A percentile compares a stretch with the other conserved stretches of the same genome.
phyloP scores from a whole-genome alignment of 2,888 invertebrate genomes.

The Alviniconcha strummeri region DNA sequence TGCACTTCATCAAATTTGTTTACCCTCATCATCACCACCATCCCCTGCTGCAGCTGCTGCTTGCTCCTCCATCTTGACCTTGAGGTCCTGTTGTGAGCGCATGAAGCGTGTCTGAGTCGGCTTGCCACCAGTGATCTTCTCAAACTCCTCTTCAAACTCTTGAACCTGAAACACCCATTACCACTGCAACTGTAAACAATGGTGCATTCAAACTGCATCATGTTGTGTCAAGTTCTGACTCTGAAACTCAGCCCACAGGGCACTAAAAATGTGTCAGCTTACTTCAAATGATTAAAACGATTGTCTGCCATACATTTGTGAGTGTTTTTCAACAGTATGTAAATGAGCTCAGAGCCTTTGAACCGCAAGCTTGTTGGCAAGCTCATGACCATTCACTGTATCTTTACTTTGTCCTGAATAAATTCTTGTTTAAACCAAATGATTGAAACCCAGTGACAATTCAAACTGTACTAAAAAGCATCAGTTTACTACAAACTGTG shows the following conservation, averaged over 20 bases:
- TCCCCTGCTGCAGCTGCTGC: slow-evolving; percentile 51
- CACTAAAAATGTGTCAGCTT: neutral
- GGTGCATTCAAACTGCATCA: neutral
- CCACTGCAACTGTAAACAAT: neutral
- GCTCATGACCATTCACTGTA: no score
- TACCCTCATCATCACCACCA: slow-evolving; percentile 38
- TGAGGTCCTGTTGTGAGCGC: slow-evolving; percentile 86
- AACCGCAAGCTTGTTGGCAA: no score
- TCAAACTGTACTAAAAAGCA: no score
- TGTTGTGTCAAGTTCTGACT: neutral
- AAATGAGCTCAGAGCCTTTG: no score
- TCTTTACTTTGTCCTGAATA: no score
- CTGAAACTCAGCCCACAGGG: neutral
- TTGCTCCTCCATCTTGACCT: slow-evolving; percentile 70
- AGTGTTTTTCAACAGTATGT: neutral
- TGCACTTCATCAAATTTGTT: no score
- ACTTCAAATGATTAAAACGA: neutral
- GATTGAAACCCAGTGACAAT: no score
- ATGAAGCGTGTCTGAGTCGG: slow-evolving; percentile 85
- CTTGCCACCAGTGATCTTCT: slow-evolving; percentile 80
- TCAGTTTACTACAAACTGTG: no score
- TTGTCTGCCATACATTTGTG: neutral
- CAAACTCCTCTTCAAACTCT: slow-evolving; percentile 92
- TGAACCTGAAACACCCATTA: slow-evolving; percentile 78
- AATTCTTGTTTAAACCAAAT: no score